Base-by-base conservation (phyloP, 2,888 invertebrate species). In the Periphyllus acericola region DNA sequence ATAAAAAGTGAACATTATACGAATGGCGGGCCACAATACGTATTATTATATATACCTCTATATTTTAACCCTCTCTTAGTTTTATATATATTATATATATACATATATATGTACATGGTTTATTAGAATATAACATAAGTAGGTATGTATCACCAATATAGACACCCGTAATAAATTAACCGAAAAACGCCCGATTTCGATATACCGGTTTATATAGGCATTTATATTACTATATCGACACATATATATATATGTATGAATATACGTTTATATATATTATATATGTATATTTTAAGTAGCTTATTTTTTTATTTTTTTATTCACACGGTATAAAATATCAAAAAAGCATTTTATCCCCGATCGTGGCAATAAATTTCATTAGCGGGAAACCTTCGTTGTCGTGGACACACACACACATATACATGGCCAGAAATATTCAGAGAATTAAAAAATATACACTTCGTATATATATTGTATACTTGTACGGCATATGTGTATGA, bases 251-350 rank as follows among this genome's bases (percentile, higher is more conserved):
- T 29, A 11, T 68, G n/a, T 71, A 14, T 32, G 32, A 40, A 66
- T 84, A 40, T 40, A 66, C 32, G 40, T 46, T 2, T 46, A 68
- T 71, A 71, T 71, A 32, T 32, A 71, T 74, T 74, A 36, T 74
- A 36, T 74, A 52, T 29, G 36, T 86, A 79, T 86, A 72, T 80
- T 87, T 81, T 81, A 87, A 87, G 87, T 87, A 87, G 87, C 87
- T 87, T 81, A 81, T 80, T 72, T 85, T 75, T 83, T 66, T 76
- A 74, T 40, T 79, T 66, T 78, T 84, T 68, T 86, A 79, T 86
- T 86, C 86, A 86, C 86, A 86, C 86, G 86, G 86, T 86, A 86
- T 86, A 86, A 86, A 86, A 87, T 87, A 87, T 80, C 80, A 87
- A 87, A 87, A 87, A 87, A 87, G 72, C 74, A 81, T 87, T 87